Percentiles rank a stretch among this genome's conserved stretches.
phyloP scores from a whole-genome alignment of 2,888 invertebrate genomes.

The Xylocampa areola region DNA sequence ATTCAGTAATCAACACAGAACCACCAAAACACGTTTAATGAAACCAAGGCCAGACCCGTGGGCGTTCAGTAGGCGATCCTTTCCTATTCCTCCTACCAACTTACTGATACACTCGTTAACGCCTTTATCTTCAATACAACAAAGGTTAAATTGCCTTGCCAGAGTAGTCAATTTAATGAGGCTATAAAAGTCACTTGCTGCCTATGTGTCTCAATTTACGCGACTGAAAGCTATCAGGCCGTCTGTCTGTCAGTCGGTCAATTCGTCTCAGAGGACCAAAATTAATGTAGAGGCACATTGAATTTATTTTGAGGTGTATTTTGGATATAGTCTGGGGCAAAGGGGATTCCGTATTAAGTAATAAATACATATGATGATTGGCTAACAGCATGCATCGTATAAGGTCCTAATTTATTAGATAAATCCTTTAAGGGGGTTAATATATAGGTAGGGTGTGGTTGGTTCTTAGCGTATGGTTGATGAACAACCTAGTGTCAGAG shows the following conservation, averaged over 20 bases:
- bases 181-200: constrained; percentile 48
- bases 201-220: constrained; percentile 54
- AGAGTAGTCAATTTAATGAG: constrained; percentile 8
- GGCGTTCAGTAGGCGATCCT: constrained; percentile 50
- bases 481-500: no score
- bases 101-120: constrained; percentile 3
- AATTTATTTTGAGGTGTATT: background rate
- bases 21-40: constrained; percentile 38
- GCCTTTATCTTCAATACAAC: background rate
- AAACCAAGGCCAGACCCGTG: constrained; percentile 30
- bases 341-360: no score
- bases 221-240: constrained; percentile 15
- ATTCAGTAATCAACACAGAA: constrained; percentile 4
- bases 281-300: background rate
- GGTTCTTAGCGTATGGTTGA: no score
- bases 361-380: no score
- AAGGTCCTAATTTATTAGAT: no score
- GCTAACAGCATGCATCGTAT: no score
- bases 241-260: background rate
- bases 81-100: constrained; percentile 34
- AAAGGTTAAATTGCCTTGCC: constrained; percentile 26
- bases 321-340: no score
- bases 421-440: no score
- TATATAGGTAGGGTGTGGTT: no score
- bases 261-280: background rate